phyloP scores from a whole-genome alignment of 1,140 invertebrate species.

The Penaeus japonicus region DNA sequence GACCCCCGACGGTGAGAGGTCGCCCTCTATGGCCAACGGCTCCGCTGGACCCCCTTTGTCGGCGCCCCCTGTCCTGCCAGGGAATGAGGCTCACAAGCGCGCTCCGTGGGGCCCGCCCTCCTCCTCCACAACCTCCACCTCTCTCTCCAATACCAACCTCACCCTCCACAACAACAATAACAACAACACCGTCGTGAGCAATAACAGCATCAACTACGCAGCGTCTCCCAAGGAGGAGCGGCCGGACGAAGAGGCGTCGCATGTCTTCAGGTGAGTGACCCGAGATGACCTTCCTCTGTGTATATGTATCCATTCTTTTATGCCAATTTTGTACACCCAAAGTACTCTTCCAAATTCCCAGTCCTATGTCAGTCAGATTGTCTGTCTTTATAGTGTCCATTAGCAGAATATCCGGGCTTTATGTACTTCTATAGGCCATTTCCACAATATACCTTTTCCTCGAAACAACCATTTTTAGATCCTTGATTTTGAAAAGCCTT shows the following conservation, averaged over 20 bases:
- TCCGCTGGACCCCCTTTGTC: conserved; percentile 26
- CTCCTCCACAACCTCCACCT: conserved; percentile 51
- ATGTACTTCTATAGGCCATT: too few relatives aligned
- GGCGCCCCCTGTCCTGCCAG: neutral
- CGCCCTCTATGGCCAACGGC: conserved; percentile 15
- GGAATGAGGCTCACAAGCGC: neutral
- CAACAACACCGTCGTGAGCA: conserved; percentile 30
- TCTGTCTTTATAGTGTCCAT: too few relatives aligned
- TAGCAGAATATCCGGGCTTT: too few relatives aligned
- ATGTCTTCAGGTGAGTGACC: conserved; percentile 48
- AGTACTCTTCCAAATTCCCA: too few relatives aligned
- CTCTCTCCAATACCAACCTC: conserved; percentile 46
- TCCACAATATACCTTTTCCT: too few relatives aligned
- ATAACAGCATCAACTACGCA: conserved; percentile 25
- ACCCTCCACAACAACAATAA: conserved; percentile 42
- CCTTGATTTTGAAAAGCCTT: too few relatives aligned
- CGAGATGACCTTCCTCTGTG: too few relatives aligned
- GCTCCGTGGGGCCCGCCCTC: conserved; percentile 40
- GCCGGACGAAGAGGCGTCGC: conserved; percentile 10
- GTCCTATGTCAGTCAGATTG: too few relatives aligned
- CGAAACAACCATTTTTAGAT: too few relatives aligned
- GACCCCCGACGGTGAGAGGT: conserved; percentile 35
- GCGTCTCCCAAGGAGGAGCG: conserved; percentile 29
- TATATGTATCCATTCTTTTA: too few relatives aligned
- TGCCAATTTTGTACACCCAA: too few relatives aligned